phyloP scores from a whole-genome alignment of 2,888 invertebrate species.

The Netelia fuscicornis region DNA sequence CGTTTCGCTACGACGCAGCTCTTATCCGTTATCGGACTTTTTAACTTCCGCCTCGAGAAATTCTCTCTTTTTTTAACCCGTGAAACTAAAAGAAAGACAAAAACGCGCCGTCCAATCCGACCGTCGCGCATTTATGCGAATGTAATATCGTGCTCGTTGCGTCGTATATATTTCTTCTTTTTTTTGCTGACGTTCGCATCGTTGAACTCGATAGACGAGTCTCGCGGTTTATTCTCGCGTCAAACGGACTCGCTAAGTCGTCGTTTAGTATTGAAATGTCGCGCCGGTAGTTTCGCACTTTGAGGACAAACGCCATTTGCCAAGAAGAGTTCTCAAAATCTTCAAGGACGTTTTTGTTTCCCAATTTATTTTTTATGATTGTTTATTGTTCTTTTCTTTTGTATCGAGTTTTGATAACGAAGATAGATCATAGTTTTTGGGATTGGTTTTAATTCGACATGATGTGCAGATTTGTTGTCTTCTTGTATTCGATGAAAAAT shows the following conservation, averaged over 20 bases:
- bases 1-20: constrained; percentile 32
- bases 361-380: neutral
- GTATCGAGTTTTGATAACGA: neutral
- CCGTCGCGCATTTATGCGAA: neutral
- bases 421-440: neutral
- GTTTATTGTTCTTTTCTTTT: neutral
- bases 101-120: neutral
- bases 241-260: constrained; percentile 41
- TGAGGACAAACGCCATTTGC: neutral
- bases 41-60: constrained; percentile 47
- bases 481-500: constrained; percentile 64
- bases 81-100: constrained; percentile 26
- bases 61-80: constrained; percentile 7
- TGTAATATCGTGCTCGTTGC: constrained; percentile 37
- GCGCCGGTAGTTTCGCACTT: constrained; percentile 9
- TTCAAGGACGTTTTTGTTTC: no score
- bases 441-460: neutral
- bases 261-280: constrained; percentile 26
- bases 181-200: constrained; percentile 46
- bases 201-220: constrained; percentile 22
- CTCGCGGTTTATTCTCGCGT: constrained; percentile 19
- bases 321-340: neutral
- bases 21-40: constrained; percentile 17
- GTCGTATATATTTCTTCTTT: constrained; percentile 55
- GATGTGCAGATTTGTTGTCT: neutral